Conservation (phyloP, 2,113 vertebrate species). For the Urocynchramus pylzowi region DNA sequence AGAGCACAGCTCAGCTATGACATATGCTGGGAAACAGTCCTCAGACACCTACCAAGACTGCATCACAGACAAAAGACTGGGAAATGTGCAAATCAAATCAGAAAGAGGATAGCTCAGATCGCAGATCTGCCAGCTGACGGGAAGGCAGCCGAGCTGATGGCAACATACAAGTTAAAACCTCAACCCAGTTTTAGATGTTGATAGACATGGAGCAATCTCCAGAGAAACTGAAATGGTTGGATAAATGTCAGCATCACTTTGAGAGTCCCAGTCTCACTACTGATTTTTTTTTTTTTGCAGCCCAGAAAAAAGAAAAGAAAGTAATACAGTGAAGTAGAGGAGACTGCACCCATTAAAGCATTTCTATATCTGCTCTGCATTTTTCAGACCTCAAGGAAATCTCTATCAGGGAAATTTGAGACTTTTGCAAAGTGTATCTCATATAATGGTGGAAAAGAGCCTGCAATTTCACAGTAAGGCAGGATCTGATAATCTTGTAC, state of each 20-base stretch:
- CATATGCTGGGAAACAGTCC: not conserved
- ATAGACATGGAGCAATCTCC: not conserved
- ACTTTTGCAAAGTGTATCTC: not conserved
- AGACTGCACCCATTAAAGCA: not conserved
- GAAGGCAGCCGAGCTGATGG: not conserved
- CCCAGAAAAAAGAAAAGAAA: not conserved
- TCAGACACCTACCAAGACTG: not conserved
- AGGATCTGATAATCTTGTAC: not conserved
- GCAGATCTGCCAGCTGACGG: not conserved
- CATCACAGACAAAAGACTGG: not conserved
- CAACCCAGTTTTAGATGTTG: not conserved
- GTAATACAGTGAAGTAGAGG: not conserved
- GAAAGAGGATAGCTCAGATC: not conserved
- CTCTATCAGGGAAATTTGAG: not conserved
- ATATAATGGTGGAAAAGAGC: not conserved
- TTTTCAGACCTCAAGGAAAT: constrained; percentile 27
- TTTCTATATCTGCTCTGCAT: not conserved
- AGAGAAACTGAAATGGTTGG: constrained; percentile 7
- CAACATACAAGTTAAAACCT: not conserved
- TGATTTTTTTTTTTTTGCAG: not conserved
- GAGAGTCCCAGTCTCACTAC: not conserved
- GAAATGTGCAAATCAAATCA: not conserved
- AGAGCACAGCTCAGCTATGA: not conserved
- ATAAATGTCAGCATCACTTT: not conserved
- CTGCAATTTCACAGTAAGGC: not conserved